Conservation (phyloP, 2,797 vertebrate genomes). For the Oryzias sinensis region DNA sequence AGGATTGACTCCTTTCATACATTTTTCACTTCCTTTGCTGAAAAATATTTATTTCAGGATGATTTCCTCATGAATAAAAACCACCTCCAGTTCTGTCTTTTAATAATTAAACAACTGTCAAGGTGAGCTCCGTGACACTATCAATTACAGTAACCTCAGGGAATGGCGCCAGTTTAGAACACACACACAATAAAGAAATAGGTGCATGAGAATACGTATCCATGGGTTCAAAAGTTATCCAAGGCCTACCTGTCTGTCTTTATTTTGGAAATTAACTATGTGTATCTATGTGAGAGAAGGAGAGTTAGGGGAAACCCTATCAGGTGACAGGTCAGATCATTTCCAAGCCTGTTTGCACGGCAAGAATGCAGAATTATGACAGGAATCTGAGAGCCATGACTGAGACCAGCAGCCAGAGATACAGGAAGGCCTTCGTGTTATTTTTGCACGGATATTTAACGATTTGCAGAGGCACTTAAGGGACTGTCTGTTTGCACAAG, state of each 20-base stretch:
- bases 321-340: constrained; percentile 35
- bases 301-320: constrained; percentile 31
- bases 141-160: constrained; percentile 23
- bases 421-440: constrained; percentile 3
- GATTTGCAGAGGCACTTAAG: not conserved
- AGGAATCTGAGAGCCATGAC: constrained; percentile 40
- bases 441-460: not conserved
- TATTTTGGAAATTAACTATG: constrained; percentile 22
- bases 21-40: too few species aligned
- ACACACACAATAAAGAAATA: not conserved
- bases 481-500: constrained; percentile 2
- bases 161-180: constrained; percentile 10
- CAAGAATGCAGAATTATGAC: constrained; percentile 43
- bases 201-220: constrained; percentile 1
- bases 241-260: constrained; percentile 7
- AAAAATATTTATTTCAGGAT: not conserved
- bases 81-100: not conserved
- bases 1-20: too few species aligned
- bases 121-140: constrained; percentile 13
- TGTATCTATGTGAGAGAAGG: not conserved
- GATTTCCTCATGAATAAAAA: not conserved
- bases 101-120: constrained; percentile 25
- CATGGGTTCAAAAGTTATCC: constrained; percentile 8
- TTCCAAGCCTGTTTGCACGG: constrained; percentile 47
- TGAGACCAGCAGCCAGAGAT: constrained; percentile 17